phyloP scores from a whole-genome alignment of 2,888 invertebrate genomes.

The Ichneumon xanthorius region DNA sequence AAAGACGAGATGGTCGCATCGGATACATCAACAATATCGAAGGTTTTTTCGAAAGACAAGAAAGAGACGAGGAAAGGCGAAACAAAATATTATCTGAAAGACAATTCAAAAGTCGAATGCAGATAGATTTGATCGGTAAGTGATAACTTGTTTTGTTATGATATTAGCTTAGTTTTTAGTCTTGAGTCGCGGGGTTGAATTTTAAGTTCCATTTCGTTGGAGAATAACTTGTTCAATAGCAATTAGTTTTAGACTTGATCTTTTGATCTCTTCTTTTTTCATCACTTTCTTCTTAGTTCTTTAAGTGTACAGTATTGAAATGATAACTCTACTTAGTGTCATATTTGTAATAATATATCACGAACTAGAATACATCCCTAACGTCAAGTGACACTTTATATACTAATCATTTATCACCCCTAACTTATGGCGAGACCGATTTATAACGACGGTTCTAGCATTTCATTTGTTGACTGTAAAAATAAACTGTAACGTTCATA shows the following conservation, averaged over 20 bases:
- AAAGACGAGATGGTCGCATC: too few relatives aligned
- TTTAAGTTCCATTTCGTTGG: not conserved
- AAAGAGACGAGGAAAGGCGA: constrained; percentile 46
- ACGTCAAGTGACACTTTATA: too few relatives aligned
- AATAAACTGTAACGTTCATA: too few relatives aligned
- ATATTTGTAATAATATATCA: too few relatives aligned
- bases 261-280: not conserved
- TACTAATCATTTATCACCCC: too few relatives aligned
- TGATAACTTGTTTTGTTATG: constrained; percentile 11
- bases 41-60: constrained; percentile 55
- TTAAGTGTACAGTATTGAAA: too few relatives aligned
- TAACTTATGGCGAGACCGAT: too few relatives aligned
- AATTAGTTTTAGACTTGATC: not conserved
- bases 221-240: not conserved
- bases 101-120: constrained; percentile 41
- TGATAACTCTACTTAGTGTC: too few relatives aligned
- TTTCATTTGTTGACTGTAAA: too few relatives aligned
- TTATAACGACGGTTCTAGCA: too few relatives aligned
- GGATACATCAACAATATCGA: constrained; percentile 50
- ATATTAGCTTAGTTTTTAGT: not conserved
- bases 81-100: constrained; percentile 42
- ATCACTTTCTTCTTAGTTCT: too few relatives aligned
- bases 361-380: too few relatives aligned
- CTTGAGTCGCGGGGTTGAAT: not conserved
- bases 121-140: constrained; percentile 47